Percentiles rank a stretch among this genome's conserved stretches.
phyloP scores from a whole-genome alignment of 2,113 vertebrate species.

The Indri indri region DNA sequence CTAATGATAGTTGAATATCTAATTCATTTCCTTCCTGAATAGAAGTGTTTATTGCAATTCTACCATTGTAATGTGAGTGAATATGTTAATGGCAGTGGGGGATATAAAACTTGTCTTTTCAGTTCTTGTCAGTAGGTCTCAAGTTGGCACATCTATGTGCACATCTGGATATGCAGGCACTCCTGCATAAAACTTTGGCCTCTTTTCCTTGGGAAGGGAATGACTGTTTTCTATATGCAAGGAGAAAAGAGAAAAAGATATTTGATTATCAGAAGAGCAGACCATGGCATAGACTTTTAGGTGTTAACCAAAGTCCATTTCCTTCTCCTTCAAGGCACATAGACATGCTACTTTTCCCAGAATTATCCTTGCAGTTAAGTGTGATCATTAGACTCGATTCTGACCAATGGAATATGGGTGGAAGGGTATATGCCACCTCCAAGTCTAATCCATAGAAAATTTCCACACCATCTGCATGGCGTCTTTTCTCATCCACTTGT shows the following conservation, averaged over 20 bases:
- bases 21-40: neutral
- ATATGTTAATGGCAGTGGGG: no score
- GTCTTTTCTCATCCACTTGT: neutral
- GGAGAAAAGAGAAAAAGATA: neutral
- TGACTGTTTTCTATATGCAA: neutral
- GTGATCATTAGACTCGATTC: neutral
- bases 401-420: neutral
- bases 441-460: neutral
- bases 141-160: neutral
- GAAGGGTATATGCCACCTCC: neutral
- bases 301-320: neutral
- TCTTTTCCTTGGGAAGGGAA: neutral
- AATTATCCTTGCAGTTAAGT: neutral
- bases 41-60: neutral
- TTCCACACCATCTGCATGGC: neutral
- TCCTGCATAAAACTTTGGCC: neutral
- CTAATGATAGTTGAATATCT: neutral
- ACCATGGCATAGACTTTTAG: neutral
- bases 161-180: no score
- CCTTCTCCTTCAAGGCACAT: neutral
- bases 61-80: neutral
- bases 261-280: neutral
- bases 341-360: neutral
- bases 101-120: neutral
- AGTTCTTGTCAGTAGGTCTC: neutral